Evolutionary conservation across 2,797 vertebrate genomes (phyloP).

Genomic region (Thalassophryne amazonica): DNA sequence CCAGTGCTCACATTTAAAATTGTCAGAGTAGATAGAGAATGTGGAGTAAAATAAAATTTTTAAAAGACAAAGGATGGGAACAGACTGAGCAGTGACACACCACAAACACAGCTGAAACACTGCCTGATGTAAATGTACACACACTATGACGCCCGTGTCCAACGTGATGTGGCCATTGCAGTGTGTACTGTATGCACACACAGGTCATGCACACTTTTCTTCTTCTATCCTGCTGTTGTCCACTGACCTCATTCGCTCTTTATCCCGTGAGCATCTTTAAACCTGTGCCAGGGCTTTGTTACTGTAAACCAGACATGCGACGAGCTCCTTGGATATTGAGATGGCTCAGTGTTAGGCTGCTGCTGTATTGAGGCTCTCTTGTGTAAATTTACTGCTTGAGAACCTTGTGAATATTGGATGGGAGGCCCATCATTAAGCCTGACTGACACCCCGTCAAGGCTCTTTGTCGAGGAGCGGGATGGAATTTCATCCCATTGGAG

Average conservation of each 20-base stretch:
- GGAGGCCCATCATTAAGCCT: conserved; percentile 74
- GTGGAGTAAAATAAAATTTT: no score
- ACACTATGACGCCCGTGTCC: no score
- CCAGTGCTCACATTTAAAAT: no score
- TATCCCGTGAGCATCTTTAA: conserved; percentile 35
- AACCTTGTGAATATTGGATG: conserved; percentile 84
- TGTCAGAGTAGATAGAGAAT: no score
- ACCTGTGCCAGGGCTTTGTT: conserved; percentile 47
- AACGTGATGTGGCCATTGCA: no score
- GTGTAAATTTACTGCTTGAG: conserved; percentile 73
- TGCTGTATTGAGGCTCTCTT: conserved; percentile 45
- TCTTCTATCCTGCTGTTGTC: not conserved
- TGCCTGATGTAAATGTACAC: no score
- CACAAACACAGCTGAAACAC: no score
- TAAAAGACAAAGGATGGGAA: no score
- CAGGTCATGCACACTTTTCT: conserved; percentile 3
- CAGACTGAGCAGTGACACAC: no score
- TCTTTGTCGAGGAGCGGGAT: conserved; percentile 74
- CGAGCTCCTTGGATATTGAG: conserved; percentile 48
- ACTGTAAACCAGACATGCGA: conserved; percentile 51
- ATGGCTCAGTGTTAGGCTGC: conserved; percentile 45
- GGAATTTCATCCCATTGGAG: conserved; percentile 77
- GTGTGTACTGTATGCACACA: no score
- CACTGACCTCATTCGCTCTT: conserved; percentile 18
- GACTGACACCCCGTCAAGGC: conserved; percentile 75